Evolutionary conservation across 2,888 invertebrate genomes (phyloP).

Genomic region (Antitype chi): DNA sequence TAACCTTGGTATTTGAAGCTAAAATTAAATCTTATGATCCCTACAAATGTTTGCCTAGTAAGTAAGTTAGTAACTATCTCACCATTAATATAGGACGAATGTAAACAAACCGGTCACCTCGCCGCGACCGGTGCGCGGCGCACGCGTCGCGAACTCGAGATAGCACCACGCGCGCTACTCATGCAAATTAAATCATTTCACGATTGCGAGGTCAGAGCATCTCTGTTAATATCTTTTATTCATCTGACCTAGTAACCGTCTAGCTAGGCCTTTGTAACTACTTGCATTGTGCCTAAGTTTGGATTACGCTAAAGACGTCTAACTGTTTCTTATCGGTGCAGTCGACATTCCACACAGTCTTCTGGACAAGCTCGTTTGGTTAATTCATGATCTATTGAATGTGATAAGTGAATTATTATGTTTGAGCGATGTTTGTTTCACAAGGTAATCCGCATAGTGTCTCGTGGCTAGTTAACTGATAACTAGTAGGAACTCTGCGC

Average conservation of each 20-base stretch:
- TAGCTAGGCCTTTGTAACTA: not conserved
- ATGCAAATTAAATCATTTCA: constrained; percentile 4
- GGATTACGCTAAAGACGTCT: not conserved
- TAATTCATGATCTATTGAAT: constrained; percentile 8
- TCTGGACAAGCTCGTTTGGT: not conserved
- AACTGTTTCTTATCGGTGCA: not conserved
- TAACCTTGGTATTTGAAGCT: not conserved
- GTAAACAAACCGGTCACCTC: not conserved
- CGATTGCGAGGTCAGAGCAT: constrained; percentile 2
- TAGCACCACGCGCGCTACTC: constrained; percentile 22
- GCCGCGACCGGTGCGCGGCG: not conserved
- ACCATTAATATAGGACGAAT: not conserved
- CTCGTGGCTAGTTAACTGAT: not conserved
- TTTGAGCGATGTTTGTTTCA: not conserved
- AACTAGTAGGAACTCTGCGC: not conserved
- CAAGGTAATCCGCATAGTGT: not conserved
- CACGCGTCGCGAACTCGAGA: constrained; percentile 15
- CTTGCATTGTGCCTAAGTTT: not conserved
- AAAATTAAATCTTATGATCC: not conserved
- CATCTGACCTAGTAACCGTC: constrained; percentile 3
- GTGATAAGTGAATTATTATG: not conserved
- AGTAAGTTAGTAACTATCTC: not conserved
- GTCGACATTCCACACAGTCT: not conserved
- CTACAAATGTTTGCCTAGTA: not conserved
- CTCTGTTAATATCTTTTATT: constrained; percentile 17